Percentiles rank a stretch among this genome's conserved stretches.
Conservation (phyloP, 2,888 invertebrate species). For the Dysmachus trigonus region DNA sequence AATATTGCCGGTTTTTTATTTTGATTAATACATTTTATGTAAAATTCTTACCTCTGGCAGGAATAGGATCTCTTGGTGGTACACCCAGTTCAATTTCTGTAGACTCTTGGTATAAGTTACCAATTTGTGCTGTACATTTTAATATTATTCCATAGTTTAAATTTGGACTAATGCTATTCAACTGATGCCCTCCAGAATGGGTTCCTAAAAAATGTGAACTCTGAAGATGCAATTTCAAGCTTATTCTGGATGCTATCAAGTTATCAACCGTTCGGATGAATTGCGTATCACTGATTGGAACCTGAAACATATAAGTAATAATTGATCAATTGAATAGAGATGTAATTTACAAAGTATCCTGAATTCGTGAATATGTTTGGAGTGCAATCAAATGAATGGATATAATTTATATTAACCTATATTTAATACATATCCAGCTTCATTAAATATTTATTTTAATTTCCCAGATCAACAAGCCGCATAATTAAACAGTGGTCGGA, state of each 20-base stretch:
- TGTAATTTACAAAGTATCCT: background rate
- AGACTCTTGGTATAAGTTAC: conserved; percentile 74
- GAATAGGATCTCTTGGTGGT: conserved; percentile 78
- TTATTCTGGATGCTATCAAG: conserved; percentile 62
- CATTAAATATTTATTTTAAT: background rate
- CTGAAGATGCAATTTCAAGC: conserved; percentile 61
- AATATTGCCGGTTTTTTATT: background rate
- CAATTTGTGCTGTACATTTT: conserved; percentile 76
- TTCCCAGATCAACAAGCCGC: background rate
- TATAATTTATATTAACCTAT: background rate
- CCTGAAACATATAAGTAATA: conserved; percentile 53
- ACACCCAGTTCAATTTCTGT: conserved; percentile 76
- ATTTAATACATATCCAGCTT: background rate
- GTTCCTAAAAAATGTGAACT: conserved; percentile 62
- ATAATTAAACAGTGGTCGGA: background rate
- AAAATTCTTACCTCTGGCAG: conserved; percentile 73
- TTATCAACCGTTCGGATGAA: conserved; percentile 62
- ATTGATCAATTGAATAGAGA: background rate
- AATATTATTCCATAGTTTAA: conserved; percentile 71
- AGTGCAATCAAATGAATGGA: background rate
- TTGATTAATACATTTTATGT: background rate
- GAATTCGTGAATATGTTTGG: background rate
- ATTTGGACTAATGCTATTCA: conserved; percentile 58
- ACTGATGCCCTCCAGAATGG: conserved; percentile 51
- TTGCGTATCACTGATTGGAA: conserved; percentile 60